phyloP scores from a whole-genome alignment of 2,113 vertebrate species.

The Oxygymnocypris stewartii region DNA sequence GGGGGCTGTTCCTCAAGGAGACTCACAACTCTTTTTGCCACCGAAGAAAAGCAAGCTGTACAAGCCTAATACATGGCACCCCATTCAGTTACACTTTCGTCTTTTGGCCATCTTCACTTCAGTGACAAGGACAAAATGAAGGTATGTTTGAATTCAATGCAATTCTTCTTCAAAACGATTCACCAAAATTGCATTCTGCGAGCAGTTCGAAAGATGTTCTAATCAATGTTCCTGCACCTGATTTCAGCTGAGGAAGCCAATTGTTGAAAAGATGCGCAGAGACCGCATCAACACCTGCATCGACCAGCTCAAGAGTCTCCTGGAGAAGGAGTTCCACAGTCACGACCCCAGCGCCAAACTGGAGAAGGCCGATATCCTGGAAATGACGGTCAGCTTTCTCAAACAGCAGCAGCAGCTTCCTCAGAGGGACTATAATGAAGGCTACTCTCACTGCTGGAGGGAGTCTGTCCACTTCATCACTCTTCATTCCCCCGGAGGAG shows the following conservation, averaged over 20 bases:
- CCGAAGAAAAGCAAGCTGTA: constrained; percentile 52
- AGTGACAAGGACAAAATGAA: constrained; percentile 68
- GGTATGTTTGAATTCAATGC: constrained; percentile 55
- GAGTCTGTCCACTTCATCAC: constrained; percentile 80
- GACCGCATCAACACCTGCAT: constrained; percentile 83
- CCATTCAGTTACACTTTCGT: constrained; percentile 58
- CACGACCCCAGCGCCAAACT: constrained; percentile 85
- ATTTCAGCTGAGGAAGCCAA: constrained; percentile 81
- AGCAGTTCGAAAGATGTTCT: constrained; percentile 16
- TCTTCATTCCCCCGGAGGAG: constrained; percentile 69
- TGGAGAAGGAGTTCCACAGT: constrained; percentile 84
- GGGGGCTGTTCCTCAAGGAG: constrained; percentile 59
- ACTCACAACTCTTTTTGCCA: constrained; percentile 57
- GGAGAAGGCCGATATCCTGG: constrained; percentile 85
- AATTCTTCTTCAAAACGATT: not conserved
- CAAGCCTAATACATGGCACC: constrained; percentile 68
- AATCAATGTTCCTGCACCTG: constrained; percentile 22
- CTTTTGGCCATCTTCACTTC: constrained; percentile 58
- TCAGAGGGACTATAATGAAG: constrained; percentile 72
- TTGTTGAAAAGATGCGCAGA: constrained; percentile 87
- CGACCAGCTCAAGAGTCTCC: constrained; percentile 78
- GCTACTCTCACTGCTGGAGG: constrained; percentile 80
- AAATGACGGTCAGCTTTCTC: constrained; percentile 86
- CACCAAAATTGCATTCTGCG: not conserved
- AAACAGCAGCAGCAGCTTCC: constrained; percentile 70